Evolutionary conservation across 1,140 invertebrate genomes (phyloP), one percentile per base, ranked within the genome.

Genomic region (Dufourea novaeangliae): DNA sequence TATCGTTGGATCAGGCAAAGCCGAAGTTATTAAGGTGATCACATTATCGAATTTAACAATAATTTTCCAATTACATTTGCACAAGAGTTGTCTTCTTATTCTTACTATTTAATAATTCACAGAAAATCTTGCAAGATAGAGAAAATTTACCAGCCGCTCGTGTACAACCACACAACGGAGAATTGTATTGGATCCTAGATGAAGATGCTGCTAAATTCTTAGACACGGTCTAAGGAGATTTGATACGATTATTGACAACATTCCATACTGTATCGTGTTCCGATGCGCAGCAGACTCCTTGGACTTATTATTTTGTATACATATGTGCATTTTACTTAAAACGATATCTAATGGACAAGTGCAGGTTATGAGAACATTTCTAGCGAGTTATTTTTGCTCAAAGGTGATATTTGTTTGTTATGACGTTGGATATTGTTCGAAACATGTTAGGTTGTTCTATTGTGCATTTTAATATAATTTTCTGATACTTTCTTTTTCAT

Each of bases 11-110:
- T 94, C 94, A 57, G 94, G 95, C 6, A 99, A 99, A 92, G 97
- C 97, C n/a, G 95, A 96, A 29, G 96, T 98, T 88, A 91, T 99
- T 0, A 96, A 98, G 94, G 97, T 98, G 92, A 92, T 87, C 89
- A 78, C 74, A 56, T 77, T 63, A 62, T 37, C 27, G 7, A 41
- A n/a, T 12, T 27, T 67, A 29, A 25, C 12, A 69, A 20, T 41
- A 37, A 54, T 34, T 50, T 63, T 68, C 41, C 34, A 34, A 5
- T 34, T 59, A 4, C 57, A 64, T 66, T 61, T 25, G 3, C 20
- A 11, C 29, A 22, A 50, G 59, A 27, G 12, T 0, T 63, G 27
- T 22, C 54, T 37, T 27, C 50, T 57, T 41, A 69, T 25, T 44
- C 1, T 54, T 34, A n/a, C 34, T 44, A 52, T 67, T 72, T 41